Base-by-base conservation (phyloP, 2,797 vertebrate genomes). In the Sandelia bainsii region DNA sequence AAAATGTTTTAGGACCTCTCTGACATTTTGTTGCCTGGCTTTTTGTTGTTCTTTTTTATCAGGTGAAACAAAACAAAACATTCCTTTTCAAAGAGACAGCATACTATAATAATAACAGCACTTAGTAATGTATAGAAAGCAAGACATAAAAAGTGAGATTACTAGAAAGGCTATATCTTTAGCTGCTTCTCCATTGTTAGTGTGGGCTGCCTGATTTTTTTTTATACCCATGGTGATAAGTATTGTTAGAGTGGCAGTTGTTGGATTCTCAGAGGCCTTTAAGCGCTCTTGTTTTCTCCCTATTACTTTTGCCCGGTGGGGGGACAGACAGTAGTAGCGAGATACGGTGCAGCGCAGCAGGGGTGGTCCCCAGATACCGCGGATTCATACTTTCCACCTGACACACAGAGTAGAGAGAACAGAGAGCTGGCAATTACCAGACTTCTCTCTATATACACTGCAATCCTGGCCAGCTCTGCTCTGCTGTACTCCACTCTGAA, bases 381-480 rank as follows among this genome's bases (percentile, higher is more conserved):
- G 27, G 79, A 91, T 87, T 92, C 90, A 91, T 91, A 91, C 85
- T 90, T 90, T 88, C 88, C 86, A 89, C 91, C 91, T 90, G 89
- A 89, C 83, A 69, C 85, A 59, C 86, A 82, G 84, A 75, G 87
- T 82, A 78, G 84, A 84, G 80, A 87, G 90, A 87, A 91, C 79
- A 89, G 85, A 91, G 83, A 88, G 86, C 70, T 82, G 86, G 83
- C 88, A 93, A 93, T 92, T 92, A 92, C 87, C 81, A 77, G 77
- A 84, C 83, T 85, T 82, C 83, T 82, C 70, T 66, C 81, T 85
- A 64, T 88, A 81, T 89, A 85, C 77, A 87, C 77, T 80, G 84
- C 73, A 73, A 85, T 79, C 72, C 77, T 61, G 73, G 87, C 85
- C 72, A 80, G 81, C 85, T 83, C 78, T 32, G 61, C 85, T 80